Evolutionary conservation across 2,113 vertebrate species (phyloP), one percentile per base, ranked within the genome.

Genomic region (Channa argus): DNA sequence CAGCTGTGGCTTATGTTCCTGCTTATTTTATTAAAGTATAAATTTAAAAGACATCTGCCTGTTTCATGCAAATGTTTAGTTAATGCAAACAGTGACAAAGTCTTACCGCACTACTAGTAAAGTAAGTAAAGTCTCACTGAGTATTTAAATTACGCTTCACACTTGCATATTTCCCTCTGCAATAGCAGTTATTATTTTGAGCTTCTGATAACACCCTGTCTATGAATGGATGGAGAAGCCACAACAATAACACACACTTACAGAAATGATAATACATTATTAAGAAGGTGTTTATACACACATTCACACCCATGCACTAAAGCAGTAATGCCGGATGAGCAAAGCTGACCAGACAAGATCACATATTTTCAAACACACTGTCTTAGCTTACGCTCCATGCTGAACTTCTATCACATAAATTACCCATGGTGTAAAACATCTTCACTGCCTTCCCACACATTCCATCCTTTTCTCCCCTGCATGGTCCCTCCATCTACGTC

Each of bases 361-460:
- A 53, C 50, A 47, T 59, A 55, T 80, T 72, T 75, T 36, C 55
- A 14, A 62, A 53, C 58, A 58, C 36, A 39, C 24, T 11, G 45
- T 38, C 62, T 56, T 24, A 67, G 64, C 37, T 41, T 34, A 39
- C 64, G 54, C 63, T 50, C 74, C 33, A 12, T 7, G 44, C 44
- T 75, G 67, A 66, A 73, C 71, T 63, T 70, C 45, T 11, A 70
- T 44, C 60, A 65, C 45, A 70, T 12, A 72, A 81, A 77, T 78
- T 63, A 78, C 51, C 64, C 47, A 53, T 78, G 76, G 74, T 66
- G 70, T 69, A 55, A 83, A 70, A 85, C 77, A 70, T 58, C 71
- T 63, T 64, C 24, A 52, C 81, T 3, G 55, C 77, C 65, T 88
- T 88, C 83, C 85, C 80, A 82, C 80, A 82, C 88, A 84, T 86